These are phyloP conservation scores for Saturnia japonica DNA, from an alignment of 2,888 invertebrate genomes.

Conservation along the genomic window DNA sequence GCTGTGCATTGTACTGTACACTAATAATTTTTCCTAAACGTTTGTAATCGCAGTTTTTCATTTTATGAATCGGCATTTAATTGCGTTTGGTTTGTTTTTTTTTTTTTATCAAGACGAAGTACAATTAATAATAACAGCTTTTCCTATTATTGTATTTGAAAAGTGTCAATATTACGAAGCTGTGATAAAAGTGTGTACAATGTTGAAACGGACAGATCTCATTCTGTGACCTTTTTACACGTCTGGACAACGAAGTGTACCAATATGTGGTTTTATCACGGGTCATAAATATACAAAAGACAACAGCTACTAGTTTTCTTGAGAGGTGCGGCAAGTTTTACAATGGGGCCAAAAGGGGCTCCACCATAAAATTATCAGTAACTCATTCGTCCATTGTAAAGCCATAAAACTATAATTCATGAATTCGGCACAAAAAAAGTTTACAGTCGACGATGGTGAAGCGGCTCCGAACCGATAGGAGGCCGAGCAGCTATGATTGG, in stretches of 20 bases:
- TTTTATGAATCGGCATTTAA: conserved; percentile 53
- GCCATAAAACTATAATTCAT: conserved; percentile 64
- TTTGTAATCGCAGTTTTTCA: conserved; percentile 65
- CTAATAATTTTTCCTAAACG: conserved; percentile 60
- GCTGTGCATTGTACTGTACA: conserved; percentile 32
- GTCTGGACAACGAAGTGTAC: conserved; percentile 42
- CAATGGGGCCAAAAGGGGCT: conserved; percentile 76
- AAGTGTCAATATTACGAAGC: conserved; percentile 17
- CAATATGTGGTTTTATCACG: conserved; percentile 49
- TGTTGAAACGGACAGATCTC: conserved; percentile 62
- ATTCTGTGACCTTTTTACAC: conserved; percentile 62
- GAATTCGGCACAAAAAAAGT: conserved; percentile 57
- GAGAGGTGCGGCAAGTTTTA: conserved; percentile 54
- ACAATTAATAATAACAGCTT: conserved; percentile 18
- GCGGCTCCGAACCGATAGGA: conserved; percentile 50
- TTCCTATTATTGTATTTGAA: conserved; percentile 8
- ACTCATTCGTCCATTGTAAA: conserved; percentile 65
- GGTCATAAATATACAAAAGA: conserved; percentile 43
- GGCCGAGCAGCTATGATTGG: conserved; percentile 70
- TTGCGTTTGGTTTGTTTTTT: conserved; percentile 38
- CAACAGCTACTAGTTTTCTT: conserved; percentile 58
- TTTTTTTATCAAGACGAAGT: conserved; percentile 35
- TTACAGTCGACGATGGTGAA: conserved; percentile 68
- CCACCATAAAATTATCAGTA: conserved; percentile 74
- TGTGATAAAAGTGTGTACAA: conserved; percentile 29